A percentile compares a stretch with the other conserved stretches of the same genome.
phyloP scores from a whole-genome alignment of 1,140 invertebrate species.

The Orius insidiosus region DNA sequence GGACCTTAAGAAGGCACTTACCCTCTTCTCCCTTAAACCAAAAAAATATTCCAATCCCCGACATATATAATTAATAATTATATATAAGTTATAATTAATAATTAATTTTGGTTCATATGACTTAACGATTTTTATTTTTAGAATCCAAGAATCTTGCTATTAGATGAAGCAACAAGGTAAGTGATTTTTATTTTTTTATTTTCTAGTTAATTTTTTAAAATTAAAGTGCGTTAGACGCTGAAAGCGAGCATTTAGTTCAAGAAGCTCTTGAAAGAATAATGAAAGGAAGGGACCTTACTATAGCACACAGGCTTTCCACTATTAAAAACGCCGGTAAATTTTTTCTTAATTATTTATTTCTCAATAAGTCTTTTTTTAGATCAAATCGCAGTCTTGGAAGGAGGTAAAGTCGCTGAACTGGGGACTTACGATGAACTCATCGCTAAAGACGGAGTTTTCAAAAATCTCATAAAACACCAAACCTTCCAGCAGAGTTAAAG shows the following conservation, averaged over 20 bases:
- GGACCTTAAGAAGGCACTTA: no score
- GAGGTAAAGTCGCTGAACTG: slow-evolving; percentile 63
- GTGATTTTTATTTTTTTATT: background rate
- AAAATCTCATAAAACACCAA: slow-evolving; percentile 46
- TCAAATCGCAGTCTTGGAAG: slow-evolving; percentile 71
- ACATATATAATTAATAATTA: no score
- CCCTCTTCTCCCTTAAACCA: no score
- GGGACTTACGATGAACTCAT: slow-evolving; percentile 63
- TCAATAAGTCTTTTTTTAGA: slow-evolving; percentile 31
- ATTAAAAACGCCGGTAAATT: slow-evolving; percentile 68
- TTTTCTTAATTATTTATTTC: background rate
- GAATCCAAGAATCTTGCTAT: background rate
- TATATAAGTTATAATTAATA: no score
- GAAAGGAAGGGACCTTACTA: slow-evolving; percentile 70
- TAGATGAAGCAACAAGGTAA: slow-evolving; percentile 33
- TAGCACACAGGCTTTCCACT: slow-evolving; percentile 83
- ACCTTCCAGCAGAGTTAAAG: slow-evolving; percentile 22
- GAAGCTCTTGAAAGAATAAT: slow-evolving; percentile 67
- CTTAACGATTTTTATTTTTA: no score
- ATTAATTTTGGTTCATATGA: no score
- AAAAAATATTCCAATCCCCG: no score
- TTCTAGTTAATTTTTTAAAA: slow-evolving; percentile 3
- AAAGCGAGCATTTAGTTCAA: slow-evolving; percentile 76
- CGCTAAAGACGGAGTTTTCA: slow-evolving; percentile 37
- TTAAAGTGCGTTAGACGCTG: slow-evolving; percentile 69